Conservation (phyloP, 2,888 invertebrate genomes). For the Odontocerum albicorne region DNA sequence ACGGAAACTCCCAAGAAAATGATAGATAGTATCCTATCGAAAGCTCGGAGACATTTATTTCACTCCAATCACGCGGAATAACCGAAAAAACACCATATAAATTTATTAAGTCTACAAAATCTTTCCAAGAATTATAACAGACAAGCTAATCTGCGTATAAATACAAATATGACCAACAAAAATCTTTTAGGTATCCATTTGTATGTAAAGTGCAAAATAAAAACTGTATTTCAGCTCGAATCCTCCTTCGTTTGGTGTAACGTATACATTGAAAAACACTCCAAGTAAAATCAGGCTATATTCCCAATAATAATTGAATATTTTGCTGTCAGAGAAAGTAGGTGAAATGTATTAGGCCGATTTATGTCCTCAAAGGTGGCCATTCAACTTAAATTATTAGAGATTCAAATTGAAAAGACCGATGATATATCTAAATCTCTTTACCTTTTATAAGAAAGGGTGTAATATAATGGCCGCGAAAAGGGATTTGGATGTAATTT, state of each 20-base stretch:
- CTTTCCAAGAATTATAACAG: too few species aligned
- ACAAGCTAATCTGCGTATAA: too few species aligned
- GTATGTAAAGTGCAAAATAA: constrained; percentile 28
- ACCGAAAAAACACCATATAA: too few species aligned
- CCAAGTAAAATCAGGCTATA: constrained; percentile 27
- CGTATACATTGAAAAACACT: constrained; percentile 35
- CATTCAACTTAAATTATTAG: constrained; percentile 31
- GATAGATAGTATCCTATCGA: too few species aligned
- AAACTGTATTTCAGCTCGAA: constrained; percentile 32
- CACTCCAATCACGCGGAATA: too few species aligned
- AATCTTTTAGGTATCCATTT: constrained; percentile 16
- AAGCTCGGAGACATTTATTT: too few species aligned
- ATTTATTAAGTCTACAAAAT: too few species aligned
- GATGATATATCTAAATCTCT: constrained; percentile 27
- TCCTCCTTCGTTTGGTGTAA: constrained; percentile 22
- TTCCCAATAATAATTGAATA: constrained; percentile 36
- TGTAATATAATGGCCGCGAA: not conserved
- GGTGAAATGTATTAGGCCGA: constrained; percentile 29
- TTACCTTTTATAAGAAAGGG: not conserved
- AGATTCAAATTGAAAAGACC: constrained; percentile 24
- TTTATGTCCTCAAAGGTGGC: constrained; percentile 31
- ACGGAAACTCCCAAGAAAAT: too few species aligned
- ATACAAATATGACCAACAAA: too few species aligned
- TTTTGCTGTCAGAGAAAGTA: constrained; percentile 31
- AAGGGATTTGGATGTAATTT: not conserved